Evolutionary conservation across 1,140 invertebrate genomes (phyloP).

Genomic region (Bombus soroeensis): DNA sequence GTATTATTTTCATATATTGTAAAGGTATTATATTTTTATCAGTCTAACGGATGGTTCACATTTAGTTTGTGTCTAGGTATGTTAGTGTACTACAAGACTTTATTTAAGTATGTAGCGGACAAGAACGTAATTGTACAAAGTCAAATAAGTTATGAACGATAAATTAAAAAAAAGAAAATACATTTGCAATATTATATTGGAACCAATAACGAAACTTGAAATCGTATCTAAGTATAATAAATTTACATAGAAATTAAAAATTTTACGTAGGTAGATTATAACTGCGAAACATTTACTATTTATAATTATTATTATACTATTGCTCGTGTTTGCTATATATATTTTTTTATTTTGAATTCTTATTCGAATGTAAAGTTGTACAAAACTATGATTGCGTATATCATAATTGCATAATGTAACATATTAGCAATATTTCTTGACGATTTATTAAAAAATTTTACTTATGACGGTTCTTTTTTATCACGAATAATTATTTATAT

Average conservation of each 20-base stretch:
- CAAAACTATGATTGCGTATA: slow-evolving; percentile 31
- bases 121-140: slow-evolving; percentile 36
- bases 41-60: slow-evolving; percentile 19
- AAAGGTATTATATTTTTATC: slow-evolving; percentile 53
- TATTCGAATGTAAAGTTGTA: slow-evolving; percentile 42
- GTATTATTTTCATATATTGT: slow-evolving; percentile 59
- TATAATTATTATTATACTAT: not conserved
- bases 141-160: slow-evolving; percentile 11
- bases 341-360: not conserved
- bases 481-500: slow-evolving; percentile 52
- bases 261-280: slow-evolving; percentile 1
- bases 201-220: slow-evolving; percentile 13
- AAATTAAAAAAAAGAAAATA: not conserved
- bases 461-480: slow-evolving; percentile 51
- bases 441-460: slow-evolving; percentile 46
- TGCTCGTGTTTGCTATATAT: not conserved
- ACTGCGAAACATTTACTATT: not conserved
- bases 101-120: slow-evolving; percentile 32
- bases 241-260: slow-evolving; percentile 20
- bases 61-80: slow-evolving; percentile 42
- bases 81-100: slow-evolving; percentile 27
- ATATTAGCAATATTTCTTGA: slow-evolving; percentile 45
- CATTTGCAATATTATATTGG: slow-evolving; percentile 31
- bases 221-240: not conserved
- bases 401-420: slow-evolving; percentile 51